Base-by-base conservation (phyloP, 2,113 vertebrate genomes). In the Aspiorhynchus laticeps region DNA sequence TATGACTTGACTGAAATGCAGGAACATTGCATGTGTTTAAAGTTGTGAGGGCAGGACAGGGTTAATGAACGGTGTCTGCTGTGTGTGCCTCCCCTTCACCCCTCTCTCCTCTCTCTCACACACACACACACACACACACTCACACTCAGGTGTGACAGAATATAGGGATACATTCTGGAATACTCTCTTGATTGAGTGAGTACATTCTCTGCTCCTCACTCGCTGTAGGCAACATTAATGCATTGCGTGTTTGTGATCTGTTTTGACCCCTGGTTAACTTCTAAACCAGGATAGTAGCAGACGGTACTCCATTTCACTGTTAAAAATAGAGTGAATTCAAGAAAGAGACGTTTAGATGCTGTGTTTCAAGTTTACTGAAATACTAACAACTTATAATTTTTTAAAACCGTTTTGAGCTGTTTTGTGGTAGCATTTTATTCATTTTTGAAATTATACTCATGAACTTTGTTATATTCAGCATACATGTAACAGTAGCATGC, bases 1-100 rank as follows among this genome's bases (percentile, higher is more conserved):
- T 33, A 51, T 51, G 48, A 48, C 11, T 65, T 2, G 0, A 65
- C 63, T 67, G 12, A 69, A 69, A 69, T 69, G 33, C 36, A 10
- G 33, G 14, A 38, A 43, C 71, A 31, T 11, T 26, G 4, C 14
- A 69, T n/a, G 26, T 36, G 31, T 59, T 51, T 69, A 61, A 36
- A 56, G 28, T 81, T 7, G 17, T 28, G 51, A 43, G 65, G 84
- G 61, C 53, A 84, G 43, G 75, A 80, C 28, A 67, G 76, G 87
- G 84, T 90, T 90, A 88, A 89, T 38, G 46, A 43, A 10, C 7
- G 24, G n/a, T 38, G 81, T 63, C 36, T 77, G 26, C 56, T 67
- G 33, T 56, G 63, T 76, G 83, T 85, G 53, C 78, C 88, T 53
- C 87, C 85, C 78, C 86, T 86, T 67, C 71, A 43, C 36, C 14